Evolutionary conservation across 2,113 vertebrate species (phyloP), one percentile per base, ranked within the genome.

Genomic region (Bubo blakistoni): DNA sequence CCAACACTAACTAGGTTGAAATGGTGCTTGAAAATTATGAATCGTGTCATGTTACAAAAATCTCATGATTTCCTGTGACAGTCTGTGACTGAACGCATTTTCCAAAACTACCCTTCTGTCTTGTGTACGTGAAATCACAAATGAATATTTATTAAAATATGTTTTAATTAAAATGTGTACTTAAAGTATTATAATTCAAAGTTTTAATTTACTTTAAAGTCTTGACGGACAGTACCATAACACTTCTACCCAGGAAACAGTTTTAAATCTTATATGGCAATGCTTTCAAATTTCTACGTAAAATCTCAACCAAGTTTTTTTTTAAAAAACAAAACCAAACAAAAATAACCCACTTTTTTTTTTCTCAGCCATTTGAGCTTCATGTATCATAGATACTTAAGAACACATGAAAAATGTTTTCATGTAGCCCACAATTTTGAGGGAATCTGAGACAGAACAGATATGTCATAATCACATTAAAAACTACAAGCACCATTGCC

Each of bases 391-490:
- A 83, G 40, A 89, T 59, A 92, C 61, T 81, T 92, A 88, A 91
- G 72, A 93, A 81, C 61, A 94, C 65, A 92, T 40, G 55, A 93
- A 96, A 95, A 88, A 81, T 49, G 11, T 71, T 85, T 93, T 86
- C 10, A 11, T 81, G 44, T 52, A 74, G 77, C 52, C 57, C 40
- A 65, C 30, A 94, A 38, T 65, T 94, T 85, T 91, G 69, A 78
- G 34, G 57, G 44, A 95, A 91, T 92, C 90, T 81, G 91, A 94
- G 77, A 92, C 62, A 94, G 55, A 88, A 63, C 90, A 97, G 90
- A 84, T 90, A 94, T 13, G 25, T 87, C 90, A 91, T 93, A 92
- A 96, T 86, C 72, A 91, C 6, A 11, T 95, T 93, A 96, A 94
- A 94, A 95, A 91, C 40, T 93, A 92, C 72, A 88, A 93, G 88